These are phyloP conservation scores for Macrotrachela quadricornifera DNA, from an alignment of 1,140 invertebrate species.

Conservation along the genomic window DNA sequence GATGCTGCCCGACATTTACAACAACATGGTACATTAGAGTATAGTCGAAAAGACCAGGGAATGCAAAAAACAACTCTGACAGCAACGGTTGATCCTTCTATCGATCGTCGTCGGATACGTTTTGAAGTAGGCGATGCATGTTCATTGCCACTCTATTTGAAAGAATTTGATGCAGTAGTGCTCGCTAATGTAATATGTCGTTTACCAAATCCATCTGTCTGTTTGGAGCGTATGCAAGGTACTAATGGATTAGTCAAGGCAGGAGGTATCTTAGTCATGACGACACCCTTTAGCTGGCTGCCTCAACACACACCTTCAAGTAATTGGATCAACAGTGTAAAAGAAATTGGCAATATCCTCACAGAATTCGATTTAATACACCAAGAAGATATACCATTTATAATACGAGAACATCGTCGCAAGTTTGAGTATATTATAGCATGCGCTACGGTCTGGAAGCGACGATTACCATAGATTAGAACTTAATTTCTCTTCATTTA, in stretches of 20 bases:
- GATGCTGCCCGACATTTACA: slow-evolving; percentile 7
- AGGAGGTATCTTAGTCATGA: slow-evolving; percentile 22
- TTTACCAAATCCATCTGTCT: slow-evolving; percentile 19
- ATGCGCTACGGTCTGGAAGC: no score
- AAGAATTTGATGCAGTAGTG: slow-evolving; percentile 25
- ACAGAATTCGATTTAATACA: no score
- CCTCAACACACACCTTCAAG: slow-evolving; percentile 17
- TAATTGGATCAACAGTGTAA: no score
- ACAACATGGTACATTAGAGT: no score
- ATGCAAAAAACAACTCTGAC: neutral
- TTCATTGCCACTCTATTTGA: slow-evolving; percentile 18
- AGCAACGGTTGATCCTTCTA: slow-evolving; percentile 13
- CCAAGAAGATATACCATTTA: no score
- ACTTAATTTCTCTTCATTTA: no score
- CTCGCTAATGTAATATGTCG: slow-evolving; percentile 28
- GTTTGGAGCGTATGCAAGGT: slow-evolving; percentile 16
- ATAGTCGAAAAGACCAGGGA: no score
- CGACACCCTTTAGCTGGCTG: slow-evolving; percentile 27
- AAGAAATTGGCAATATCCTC: no score
- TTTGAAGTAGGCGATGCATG: slow-evolving; percentile 23
- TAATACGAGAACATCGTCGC: no score
- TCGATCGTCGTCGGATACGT: slow-evolving; percentile 12
- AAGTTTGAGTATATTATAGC: no score
- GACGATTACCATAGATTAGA: no score
- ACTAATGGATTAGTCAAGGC: neutral